Conservation (phyloP, 2,888 invertebrate genomes). For the Altica lythri region DNA sequence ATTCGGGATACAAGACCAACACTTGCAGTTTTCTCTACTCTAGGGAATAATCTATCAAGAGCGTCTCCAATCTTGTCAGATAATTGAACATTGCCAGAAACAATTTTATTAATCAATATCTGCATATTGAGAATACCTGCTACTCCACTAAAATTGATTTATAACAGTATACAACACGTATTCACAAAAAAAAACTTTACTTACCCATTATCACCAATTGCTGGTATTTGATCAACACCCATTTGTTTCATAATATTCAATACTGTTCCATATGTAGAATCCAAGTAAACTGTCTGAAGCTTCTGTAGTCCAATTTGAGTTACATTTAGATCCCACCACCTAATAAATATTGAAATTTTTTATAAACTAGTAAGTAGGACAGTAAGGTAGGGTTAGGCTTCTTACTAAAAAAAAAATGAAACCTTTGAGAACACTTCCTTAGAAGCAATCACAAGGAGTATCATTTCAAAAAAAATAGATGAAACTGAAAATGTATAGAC, state of each 20-base stretch:
- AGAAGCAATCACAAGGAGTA: too few species aligned
- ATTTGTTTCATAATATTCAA: conserved; percentile 71
- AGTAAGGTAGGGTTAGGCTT: neutral
- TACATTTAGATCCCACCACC: conserved; percentile 81
- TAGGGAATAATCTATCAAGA: conserved; percentile 73
- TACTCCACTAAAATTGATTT: conserved; percentile 57
- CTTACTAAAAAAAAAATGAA: neutral
- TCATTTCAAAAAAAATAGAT: neutral
- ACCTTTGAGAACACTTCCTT: neutral
- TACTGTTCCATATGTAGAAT: conserved; percentile 69
- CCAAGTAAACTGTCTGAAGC: conserved; percentile 60
- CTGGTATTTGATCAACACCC: conserved; percentile 69
- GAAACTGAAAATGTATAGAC: neutral
- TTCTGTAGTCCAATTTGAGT: conserved; percentile 63
- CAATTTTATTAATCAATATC: conserved; percentile 69
- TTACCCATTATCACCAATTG: conserved; percentile 62
- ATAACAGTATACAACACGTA: neutral
- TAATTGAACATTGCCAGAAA: conserved; percentile 65
- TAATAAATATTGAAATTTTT: conserved; percentile 51
- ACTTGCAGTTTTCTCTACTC: conserved; percentile 67
- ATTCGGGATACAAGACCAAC: conserved; percentile 78
- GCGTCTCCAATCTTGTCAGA: conserved; percentile 69
- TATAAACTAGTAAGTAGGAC: neutral
- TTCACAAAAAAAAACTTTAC: conserved; percentile 23
- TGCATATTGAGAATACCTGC: conserved; percentile 74